Conservation (phyloP, 2,888 invertebrate species). For the Limulus polyphemus region DNA sequence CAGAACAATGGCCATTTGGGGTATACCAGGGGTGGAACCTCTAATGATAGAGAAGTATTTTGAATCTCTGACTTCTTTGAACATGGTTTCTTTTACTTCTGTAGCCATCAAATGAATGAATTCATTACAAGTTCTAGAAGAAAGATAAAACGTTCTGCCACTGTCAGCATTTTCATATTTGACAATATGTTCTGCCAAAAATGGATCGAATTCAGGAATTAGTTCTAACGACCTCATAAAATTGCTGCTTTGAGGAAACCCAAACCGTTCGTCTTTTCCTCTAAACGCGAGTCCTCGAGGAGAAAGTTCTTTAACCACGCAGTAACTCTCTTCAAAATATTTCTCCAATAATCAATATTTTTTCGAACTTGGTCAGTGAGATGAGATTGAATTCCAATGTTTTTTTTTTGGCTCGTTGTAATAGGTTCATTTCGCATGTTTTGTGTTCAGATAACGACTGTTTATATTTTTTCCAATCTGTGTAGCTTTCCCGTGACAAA, state of each 20-base stretch:
- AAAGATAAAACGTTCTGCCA: slow-evolving; percentile 29
- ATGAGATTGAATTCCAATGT: too few relatives aligned
- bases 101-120: slow-evolving; percentile 22
- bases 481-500: too few relatives aligned
- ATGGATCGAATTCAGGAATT: slow-evolving; percentile 31
- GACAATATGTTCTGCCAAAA: slow-evolving; percentile 28
- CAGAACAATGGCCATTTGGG: slow-evolving; percentile 16
- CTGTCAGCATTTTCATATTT: slow-evolving; percentile 29
- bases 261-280: slow-evolving; percentile 29
- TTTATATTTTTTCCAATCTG: too few relatives aligned
- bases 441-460: too few relatives aligned
- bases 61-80: background rate
- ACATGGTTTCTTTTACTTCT: background rate
- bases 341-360: slow-evolving; percentile 1
- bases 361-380: too few relatives aligned
- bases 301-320: slow-evolving; percentile 23
- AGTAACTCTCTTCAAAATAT: slow-evolving; percentile 1
- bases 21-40: slow-evolving; percentile 18
- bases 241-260: slow-evolving; percentile 29
- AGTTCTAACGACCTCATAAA: slow-evolving; percentile 31
- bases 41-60: slow-evolving; percentile 12
- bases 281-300: slow-evolving; percentile 29
- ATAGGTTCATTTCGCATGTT: too few relatives aligned
- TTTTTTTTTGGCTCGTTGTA: too few relatives aligned
- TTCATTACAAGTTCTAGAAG: slow-evolving; percentile 31